phyloP scores from a whole-genome alignment of 2,797 vertebrate species.

The Pseudopleuronectes americanus region DNA sequence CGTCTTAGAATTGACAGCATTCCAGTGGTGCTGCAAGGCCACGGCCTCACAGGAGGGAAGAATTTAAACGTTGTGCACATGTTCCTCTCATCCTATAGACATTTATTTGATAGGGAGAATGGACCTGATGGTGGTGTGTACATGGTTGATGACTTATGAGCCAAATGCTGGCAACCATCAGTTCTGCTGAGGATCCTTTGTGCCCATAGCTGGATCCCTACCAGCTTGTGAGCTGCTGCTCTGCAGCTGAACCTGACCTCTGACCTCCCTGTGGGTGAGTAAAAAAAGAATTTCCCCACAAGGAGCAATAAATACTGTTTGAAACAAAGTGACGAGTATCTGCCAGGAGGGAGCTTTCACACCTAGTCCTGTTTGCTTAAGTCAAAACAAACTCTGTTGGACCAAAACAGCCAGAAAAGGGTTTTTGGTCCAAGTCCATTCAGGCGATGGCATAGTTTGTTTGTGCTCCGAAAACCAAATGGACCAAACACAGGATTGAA shows the following conservation, averaged over 20 bases:
- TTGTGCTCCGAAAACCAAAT: too few species aligned
- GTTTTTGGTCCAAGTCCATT: too few species aligned
- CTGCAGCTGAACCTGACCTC: slow-evolving; percentile 57
- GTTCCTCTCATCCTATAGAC: slow-evolving; percentile 9
- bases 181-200: neutral
- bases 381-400: neutral
- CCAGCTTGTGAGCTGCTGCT: slow-evolving; percentile 27
- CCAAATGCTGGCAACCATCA: neutral
- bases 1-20: slow-evolving; percentile 65
- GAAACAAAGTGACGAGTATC: neutral
- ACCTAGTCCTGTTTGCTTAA: neutral
- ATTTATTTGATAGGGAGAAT: slow-evolving; percentile 36
- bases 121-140: slow-evolving; percentile 23
- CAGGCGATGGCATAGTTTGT: too few species aligned
- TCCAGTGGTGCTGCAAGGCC: slow-evolving; percentile 62
- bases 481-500: too few species aligned
- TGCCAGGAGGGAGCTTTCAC: neutral
- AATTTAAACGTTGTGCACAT: slow-evolving; percentile 14
- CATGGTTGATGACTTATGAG: neutral
- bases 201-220: neutral
- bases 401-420: too few species aligned
- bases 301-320: slow-evolving; percentile 37
- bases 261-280: slow-evolving; percentile 48
- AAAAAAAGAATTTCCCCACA: slow-evolving; percentile 36
- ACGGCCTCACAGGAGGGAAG: slow-evolving; percentile 22